phyloP scores from a whole-genome alignment of 2,888 invertebrate genomes.

The Drosophila pseudotalamancana region DNA sequence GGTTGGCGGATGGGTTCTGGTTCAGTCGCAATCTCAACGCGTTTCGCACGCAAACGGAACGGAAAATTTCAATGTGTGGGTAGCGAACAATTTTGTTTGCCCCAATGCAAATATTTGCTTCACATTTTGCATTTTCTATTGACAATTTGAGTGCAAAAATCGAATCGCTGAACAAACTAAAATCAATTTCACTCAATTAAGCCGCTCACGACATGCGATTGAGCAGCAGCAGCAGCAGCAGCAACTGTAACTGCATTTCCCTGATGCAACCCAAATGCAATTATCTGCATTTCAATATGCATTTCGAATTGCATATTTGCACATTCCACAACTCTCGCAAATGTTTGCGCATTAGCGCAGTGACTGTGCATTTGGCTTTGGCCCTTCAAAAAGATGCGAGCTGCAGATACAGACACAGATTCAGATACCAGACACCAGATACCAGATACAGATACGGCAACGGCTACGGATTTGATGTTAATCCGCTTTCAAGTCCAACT shows the following conservation, averaged over 20 bases:
- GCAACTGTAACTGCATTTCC: too few species aligned
- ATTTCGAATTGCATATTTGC: slow-evolving; percentile 23
- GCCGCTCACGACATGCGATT: slow-evolving; percentile 26
- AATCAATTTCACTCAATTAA: slow-evolving; percentile 78
- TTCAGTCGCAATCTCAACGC: slow-evolving; percentile 59
- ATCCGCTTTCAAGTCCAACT: slow-evolving; percentile 33
- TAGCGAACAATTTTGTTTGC: slow-evolving; percentile 7
- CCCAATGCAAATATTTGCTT: slow-evolving; percentile 41
- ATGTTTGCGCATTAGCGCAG: slow-evolving; percentile 45
- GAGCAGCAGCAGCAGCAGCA: not conserved
- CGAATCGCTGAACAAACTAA: slow-evolving; percentile 52
- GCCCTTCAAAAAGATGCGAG: slow-evolving; percentile 14
- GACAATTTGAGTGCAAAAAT: slow-evolving; percentile 52
- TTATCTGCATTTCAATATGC: slow-evolving; percentile 42
- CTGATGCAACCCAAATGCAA: slow-evolving; percentile 51
- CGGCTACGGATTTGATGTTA: slow-evolving; percentile 4
- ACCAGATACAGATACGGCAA: not conserved
- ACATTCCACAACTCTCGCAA: slow-evolving; percentile 29
- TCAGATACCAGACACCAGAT: not conserved
- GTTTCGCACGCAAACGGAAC: slow-evolving; percentile 58
- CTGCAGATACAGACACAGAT: not conserved
- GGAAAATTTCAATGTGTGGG: slow-evolving; percentile 14
- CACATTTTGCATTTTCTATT: slow-evolving; percentile 18
- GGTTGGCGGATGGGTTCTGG: slow-evolving; percentile 15
- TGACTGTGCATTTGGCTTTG: slow-evolving; percentile 26